Conservation (phyloP, 1,140 invertebrate genomes). For the Babylonia areolata region DNA sequence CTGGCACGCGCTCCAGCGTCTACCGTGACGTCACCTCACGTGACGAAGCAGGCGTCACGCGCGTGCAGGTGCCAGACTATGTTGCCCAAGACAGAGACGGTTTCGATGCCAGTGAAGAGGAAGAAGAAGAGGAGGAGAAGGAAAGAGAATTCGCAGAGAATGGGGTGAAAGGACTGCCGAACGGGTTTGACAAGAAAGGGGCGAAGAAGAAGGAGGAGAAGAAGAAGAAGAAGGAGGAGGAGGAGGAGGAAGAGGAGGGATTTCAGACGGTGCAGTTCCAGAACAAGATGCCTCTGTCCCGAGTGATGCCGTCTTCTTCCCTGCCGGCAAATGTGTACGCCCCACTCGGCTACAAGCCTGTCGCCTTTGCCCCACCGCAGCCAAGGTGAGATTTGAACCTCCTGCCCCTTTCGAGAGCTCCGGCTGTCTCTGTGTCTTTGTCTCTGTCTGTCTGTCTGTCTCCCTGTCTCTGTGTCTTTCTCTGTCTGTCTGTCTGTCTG, state of each 20-base stretch:
- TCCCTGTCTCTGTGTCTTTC: neutral
- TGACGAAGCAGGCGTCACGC: neutral
- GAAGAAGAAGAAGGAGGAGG: neutral
- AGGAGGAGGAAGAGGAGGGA: neutral
- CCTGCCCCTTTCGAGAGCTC: too few relatives aligned
- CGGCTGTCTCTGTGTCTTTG: neutral
- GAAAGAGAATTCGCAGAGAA: neutral
- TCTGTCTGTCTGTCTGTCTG: neutral
- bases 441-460: conserved; percentile 10
- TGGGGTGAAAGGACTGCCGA: neutral
- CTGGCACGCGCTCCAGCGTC: neutral
- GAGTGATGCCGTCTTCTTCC: too few relatives aligned
- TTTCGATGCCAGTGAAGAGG: neutral
- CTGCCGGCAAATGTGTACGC: conserved; percentile 26
- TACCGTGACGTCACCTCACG: conserved; percentile 25
- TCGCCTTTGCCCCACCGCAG: neutral
- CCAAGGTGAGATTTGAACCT: conserved; percentile 29
- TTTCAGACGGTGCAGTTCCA: neutral
- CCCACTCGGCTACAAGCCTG: conserved; percentile 24
- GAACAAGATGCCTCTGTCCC: neutral
- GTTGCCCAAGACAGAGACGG: neutral
- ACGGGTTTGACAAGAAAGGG: neutral
- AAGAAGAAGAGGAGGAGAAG: neutral
- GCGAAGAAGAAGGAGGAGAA: neutral
- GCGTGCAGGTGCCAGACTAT: conserved; percentile 29